Percentiles rank a stretch among this genome's conserved stretches.
Conservation (phyloP, 2,888 invertebrate genomes). For the Caenorhabditis wallacei region DNA sequence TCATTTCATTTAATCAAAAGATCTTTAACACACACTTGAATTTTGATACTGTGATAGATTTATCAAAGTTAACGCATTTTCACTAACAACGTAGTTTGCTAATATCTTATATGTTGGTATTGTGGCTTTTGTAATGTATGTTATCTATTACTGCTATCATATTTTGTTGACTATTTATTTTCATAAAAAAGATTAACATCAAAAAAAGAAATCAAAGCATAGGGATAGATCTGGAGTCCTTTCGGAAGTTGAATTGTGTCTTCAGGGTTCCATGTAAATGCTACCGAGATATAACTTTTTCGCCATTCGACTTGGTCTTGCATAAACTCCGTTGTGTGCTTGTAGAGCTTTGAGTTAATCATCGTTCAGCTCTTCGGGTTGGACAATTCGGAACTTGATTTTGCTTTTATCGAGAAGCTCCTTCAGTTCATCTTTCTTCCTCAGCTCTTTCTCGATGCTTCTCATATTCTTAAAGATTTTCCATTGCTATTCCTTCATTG, state of each 20-base stretch:
- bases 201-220: no score
- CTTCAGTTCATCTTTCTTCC: background rate
- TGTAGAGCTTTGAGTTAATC: background rate
- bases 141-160: no score
- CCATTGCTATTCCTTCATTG: background rate
- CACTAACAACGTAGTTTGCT: no score
- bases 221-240: background rate
- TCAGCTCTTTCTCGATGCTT: background rate
- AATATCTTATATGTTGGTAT: no score
- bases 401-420: background rate
- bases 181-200: no score
- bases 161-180: no score
- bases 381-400: conserved; percentile 7
- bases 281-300: conserved; percentile 6
- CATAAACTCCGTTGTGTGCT: conserved; percentile 13
- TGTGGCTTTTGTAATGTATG: no score
- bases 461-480: background rate
- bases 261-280: background rate
- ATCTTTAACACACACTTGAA: no score
- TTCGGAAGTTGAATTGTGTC: background rate
- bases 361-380: background rate
- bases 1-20: no score
- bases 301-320: background rate
- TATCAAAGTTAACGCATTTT: no score
- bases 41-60: no score